phyloP scores from a whole-genome alignment of 1,140 invertebrate genomes.

The Latrodectus geometricus region DNA sequence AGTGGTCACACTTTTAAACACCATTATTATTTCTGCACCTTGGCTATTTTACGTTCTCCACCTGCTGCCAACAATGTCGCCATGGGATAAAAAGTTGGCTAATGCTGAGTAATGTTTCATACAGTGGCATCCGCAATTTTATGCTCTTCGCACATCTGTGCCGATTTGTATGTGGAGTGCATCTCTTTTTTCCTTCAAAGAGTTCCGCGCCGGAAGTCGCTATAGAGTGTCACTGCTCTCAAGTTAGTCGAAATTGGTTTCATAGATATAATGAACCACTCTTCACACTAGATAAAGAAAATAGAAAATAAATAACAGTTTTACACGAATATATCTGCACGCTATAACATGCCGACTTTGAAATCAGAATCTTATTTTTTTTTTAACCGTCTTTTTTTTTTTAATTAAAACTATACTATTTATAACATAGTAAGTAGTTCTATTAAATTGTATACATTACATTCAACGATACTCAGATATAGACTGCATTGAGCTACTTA shows the following conservation, averaged over 20 bases:
- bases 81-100: too few relatives aligned
- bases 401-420: too few relatives aligned
- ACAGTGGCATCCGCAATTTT: conserved; percentile 1
- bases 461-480: too few relatives aligned
- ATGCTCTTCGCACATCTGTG: conserved; percentile 49
- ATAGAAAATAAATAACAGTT: neutral
- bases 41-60: neutral
- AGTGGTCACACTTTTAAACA: conserved; percentile 30
- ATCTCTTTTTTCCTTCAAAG: neutral
- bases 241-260: neutral
- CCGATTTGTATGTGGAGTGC: neutral
- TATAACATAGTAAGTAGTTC: too few relatives aligned
- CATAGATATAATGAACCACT: neutral
- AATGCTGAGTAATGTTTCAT: neutral
- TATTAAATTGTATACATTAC: too few relatives aligned
- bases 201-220: neutral
- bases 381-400: too few relatives aligned
- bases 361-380: too few relatives aligned
- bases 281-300: neutral
- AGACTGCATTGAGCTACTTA: too few relatives aligned
- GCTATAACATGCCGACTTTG: too few relatives aligned
- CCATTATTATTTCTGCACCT: conserved; percentile 42
- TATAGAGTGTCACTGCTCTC: neutral
- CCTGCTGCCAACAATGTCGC: conserved; percentile 4
- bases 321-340: too few relatives aligned